Percentiles rank a stretch among this genome's conserved stretches.
phyloP scores from a whole-genome alignment of 2,113 vertebrate genomes.

The Pampusana beccarii region DNA sequence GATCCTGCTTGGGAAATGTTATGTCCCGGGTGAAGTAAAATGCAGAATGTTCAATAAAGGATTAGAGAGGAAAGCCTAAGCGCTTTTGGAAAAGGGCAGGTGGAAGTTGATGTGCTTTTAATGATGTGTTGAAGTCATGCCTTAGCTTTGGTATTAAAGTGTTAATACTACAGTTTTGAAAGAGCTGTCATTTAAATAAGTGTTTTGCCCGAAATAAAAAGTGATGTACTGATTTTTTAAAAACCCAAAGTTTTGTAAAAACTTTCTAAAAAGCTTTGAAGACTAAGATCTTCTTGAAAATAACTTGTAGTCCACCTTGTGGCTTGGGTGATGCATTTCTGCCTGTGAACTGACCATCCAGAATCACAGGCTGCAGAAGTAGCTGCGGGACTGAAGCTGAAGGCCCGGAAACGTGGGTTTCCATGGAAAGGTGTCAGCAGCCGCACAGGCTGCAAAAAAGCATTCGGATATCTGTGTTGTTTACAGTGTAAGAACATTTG shows the following conservation, averaged over 20 bases:
- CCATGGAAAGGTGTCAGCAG: neutral
- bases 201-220: neutral
- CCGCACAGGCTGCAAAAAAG: accelerated
- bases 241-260: neutral
- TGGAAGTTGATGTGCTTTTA: neutral
- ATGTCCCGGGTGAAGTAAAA: neutral
- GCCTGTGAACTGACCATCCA: neutral
- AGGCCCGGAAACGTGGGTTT: accelerated
- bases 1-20: neutral
- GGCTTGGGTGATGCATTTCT: neutral
- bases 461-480: neutral
- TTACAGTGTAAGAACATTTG: neutral
- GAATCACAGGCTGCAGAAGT: neutral
- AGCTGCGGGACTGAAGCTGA: neutral
- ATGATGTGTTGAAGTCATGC: neutral
- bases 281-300: neutral
- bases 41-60: neutral
- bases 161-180: neutral
- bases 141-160: neutral
- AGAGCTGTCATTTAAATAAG: neutral
- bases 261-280: neutral
- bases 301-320: neutral
- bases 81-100: neutral
- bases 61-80: neutral
- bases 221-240: neutral